Conservation (phyloP, 1,140 invertebrate species). For the Adoxophyes honmai region DNA sequence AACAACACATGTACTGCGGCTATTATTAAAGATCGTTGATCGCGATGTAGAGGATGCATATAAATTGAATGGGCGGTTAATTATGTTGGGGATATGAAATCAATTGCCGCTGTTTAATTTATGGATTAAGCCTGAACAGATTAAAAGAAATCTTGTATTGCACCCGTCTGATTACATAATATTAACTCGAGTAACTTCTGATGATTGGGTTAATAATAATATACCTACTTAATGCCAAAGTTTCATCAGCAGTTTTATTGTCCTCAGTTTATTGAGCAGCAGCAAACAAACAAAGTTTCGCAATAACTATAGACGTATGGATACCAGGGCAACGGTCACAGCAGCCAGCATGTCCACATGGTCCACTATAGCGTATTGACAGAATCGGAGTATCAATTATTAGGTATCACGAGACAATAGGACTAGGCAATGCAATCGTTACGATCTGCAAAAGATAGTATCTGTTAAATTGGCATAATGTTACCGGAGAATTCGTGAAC, state of each 20-base stretch:
- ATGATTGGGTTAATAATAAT: no score
- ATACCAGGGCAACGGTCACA: neutral
- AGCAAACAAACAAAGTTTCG: neutral
- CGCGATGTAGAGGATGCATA: neutral
- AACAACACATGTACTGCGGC: neutral
- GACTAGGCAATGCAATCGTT: constrained; percentile 32
- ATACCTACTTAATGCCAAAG: no score
- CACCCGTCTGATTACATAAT: no score
- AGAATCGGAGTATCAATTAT: constrained; percentile 27
- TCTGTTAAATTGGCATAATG: constrained; percentile 35
- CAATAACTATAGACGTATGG: neutral
- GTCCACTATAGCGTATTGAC: neutral
- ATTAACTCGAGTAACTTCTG: no score
- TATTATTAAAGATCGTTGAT: neutral
- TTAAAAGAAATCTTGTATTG: neutral
- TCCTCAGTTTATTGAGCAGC: neutral
- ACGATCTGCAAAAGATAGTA: constrained; percentile 29
- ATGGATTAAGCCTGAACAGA: neutral
- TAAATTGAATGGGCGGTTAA: neutral
- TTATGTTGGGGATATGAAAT: no score
- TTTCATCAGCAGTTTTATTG: no score
- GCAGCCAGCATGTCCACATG: neutral
- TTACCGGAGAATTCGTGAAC: constrained; percentile 37
- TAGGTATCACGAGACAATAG: constrained; percentile 29
- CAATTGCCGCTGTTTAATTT: neutral